Evolutionary conservation across 1,140 invertebrate species (phyloP).

Genomic region (Patella vulgata): DNA sequence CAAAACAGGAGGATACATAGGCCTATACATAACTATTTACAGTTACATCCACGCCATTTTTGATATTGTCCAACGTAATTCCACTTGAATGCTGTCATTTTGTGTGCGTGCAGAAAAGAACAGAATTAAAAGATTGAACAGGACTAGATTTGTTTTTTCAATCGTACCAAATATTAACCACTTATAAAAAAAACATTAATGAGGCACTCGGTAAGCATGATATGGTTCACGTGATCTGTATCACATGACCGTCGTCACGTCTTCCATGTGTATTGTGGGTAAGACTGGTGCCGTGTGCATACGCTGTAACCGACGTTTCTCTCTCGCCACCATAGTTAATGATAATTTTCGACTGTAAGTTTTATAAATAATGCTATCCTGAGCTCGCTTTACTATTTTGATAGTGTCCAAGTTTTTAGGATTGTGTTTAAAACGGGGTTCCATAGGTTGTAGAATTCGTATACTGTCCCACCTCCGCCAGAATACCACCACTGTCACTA

Average conservation of each 20-base stretch:
- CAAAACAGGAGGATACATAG: too few species aligned
- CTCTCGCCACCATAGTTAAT: slow-evolving; percentile 54
- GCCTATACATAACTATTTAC: too few species aligned
- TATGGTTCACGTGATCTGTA: too few species aligned
- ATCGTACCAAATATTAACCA: too few species aligned
- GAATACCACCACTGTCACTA: slow-evolving; percentile 51
- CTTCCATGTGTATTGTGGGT: slow-evolving; percentile 44
- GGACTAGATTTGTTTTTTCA: too few species aligned
- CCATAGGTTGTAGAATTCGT: slow-evolving; percentile 54
- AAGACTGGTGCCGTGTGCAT: slow-evolving; percentile 53
- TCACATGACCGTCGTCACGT: slow-evolving; percentile 49
- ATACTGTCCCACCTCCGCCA: slow-evolving; percentile 57
- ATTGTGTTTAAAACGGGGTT: slow-evolving; percentile 51
- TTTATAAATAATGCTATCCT: slow-evolving; percentile 63
- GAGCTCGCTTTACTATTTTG: slow-evolving; percentile 52
- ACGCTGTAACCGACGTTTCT: slow-evolving; percentile 52
- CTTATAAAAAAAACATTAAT: too few species aligned
- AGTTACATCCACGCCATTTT: too few species aligned
- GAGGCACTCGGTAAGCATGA: too few species aligned
- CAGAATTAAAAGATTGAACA: too few species aligned
- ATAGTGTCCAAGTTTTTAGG: slow-evolving; percentile 62
- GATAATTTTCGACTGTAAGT: slow-evolving; percentile 58
- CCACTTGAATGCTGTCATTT: too few species aligned
- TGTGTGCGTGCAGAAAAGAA: too few species aligned
- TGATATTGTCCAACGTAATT: too few species aligned